phyloP scores from a whole-genome alignment of 2,113 vertebrate genomes.

The Strix uralensis region DNA sequence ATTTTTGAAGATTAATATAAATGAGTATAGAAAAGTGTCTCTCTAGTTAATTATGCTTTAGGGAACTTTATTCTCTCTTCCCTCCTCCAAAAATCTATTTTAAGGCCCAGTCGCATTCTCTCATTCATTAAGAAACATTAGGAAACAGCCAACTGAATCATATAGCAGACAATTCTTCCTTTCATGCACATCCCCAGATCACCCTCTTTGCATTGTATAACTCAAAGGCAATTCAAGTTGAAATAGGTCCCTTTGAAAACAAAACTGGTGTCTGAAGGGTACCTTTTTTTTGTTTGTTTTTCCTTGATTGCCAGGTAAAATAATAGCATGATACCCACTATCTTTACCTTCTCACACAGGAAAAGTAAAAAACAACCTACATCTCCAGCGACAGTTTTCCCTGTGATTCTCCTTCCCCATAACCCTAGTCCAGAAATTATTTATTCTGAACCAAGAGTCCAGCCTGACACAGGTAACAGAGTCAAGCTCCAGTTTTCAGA shows the following conservation, averaged over 20 bases:
- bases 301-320: neutral
- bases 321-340: neutral
- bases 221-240: slow-evolving; percentile 1
- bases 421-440: neutral
- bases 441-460: neutral
- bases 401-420: neutral
- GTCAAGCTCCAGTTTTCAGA: neutral
- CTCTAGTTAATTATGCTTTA: slow-evolving; percentile 32
- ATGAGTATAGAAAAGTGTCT: slow-evolving; percentile 28
- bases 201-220: slow-evolving; percentile 2
- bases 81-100: slow-evolving; percentile 47
- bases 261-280: neutral
- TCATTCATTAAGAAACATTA: slow-evolving; percentile 57
- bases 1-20: slow-evolving; percentile 55
- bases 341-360: neutral
- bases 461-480: neutral
- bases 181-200: slow-evolving; percentile 7
- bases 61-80: slow-evolving; percentile 28
- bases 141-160: neutral
- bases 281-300: neutral
- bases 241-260: slow-evolving; percentile 2
- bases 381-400: neutral
- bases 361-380: neutral
- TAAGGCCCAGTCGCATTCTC: neutral
- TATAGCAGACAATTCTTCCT: neutral